Evolutionary conservation across 2,888 invertebrate species (phyloP).

Genomic region (Drosophila mercatorum): DNA sequence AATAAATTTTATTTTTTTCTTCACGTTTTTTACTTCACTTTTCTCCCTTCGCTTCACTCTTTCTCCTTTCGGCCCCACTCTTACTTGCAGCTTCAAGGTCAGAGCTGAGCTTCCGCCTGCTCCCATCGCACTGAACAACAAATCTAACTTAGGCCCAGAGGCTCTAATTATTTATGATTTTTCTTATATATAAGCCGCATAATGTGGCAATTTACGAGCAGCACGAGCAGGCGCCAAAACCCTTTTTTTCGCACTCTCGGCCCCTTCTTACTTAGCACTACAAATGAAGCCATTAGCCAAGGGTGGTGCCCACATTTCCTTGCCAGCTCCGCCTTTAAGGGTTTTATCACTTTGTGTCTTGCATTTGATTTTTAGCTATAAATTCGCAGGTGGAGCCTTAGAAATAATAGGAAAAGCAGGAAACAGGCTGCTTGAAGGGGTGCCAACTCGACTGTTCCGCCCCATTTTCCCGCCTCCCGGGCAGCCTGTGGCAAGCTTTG

Average conservation of each 20-base stretch:
- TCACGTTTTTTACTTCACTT: neutral
- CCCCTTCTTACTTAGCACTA: constrained; percentile 18
- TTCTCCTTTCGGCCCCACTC: neutral
- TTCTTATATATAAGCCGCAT: constrained; percentile 43
- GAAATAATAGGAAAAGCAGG: constrained; percentile 23
- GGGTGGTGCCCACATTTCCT: constrained; percentile 17
- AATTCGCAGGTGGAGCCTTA: constrained; percentile 39
- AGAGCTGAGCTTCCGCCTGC: constrained; percentile 11
- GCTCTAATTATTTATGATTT: constrained; percentile 62
- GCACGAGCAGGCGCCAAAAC: constrained; percentile 15
- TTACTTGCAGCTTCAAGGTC: constrained; percentile 4
- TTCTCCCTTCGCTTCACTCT: neutral
- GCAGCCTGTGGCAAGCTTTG: constrained; percentile 62
- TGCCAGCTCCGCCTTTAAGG: constrained; percentile 24
- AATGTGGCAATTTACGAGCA: constrained; percentile 57
- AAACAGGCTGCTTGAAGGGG: constrained; percentile 43
- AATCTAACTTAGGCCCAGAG: constrained; percentile 50
- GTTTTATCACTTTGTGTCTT: constrained; percentile 49
- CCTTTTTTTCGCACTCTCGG: constrained; percentile 26
- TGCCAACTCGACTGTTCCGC: constrained; percentile 9
- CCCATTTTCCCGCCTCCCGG: neutral
- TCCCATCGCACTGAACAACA: constrained; percentile 35
- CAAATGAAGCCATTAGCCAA: constrained; percentile 69
- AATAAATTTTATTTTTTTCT: constrained; percentile 1
- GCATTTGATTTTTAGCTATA: constrained; percentile 58